Evolutionary conservation across 1,140 invertebrate species (phyloP).

Genomic region (Lucilia sericata): DNA sequence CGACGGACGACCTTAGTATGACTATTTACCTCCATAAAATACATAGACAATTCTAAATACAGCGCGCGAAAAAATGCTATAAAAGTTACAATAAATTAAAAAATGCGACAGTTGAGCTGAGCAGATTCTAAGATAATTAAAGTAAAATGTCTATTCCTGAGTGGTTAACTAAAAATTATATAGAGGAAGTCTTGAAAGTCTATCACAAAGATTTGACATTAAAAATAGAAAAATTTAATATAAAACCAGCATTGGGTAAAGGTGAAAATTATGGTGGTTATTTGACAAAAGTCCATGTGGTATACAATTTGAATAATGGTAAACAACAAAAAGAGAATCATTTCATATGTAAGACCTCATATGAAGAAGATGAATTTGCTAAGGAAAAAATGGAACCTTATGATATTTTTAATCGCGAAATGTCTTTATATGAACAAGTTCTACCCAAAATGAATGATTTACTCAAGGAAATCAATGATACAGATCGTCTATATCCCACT

Average conservation of each 20-base stretch:
- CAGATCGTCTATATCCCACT: slow-evolving; percentile 57
- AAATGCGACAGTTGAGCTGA: not conserved
- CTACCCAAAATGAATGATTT: slow-evolving; percentile 59
- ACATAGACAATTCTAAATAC: no score
- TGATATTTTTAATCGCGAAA: slow-evolving; percentile 64
- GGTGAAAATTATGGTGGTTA: slow-evolving; percentile 65
- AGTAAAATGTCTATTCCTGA: slow-evolving; percentile 53
- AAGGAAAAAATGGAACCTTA: slow-evolving; percentile 60
- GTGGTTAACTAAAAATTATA: slow-evolving; percentile 60
- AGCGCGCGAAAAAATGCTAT: not conserved
- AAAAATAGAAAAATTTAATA: slow-evolving; percentile 50
- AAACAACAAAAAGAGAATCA: slow-evolving; percentile 44
- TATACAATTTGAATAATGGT: slow-evolving; percentile 41
- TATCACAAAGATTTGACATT: slow-evolving; percentile 54
- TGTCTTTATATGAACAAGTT: slow-evolving; percentile 62
- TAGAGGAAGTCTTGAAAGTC: slow-evolving; percentile 55
- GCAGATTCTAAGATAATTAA: slow-evolving; percentile 10
- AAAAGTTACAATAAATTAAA: not conserved
- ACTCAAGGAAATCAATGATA: slow-evolving; percentile 54
- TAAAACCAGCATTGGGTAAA: slow-evolving; percentile 60
- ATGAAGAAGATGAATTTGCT: slow-evolving; percentile 59
- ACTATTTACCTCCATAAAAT: no score
- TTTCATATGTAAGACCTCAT: slow-evolving; percentile 60
- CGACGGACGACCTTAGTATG: no score
- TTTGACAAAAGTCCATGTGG: slow-evolving; percentile 56